Base-by-base conservation (phyloP, 2,888 invertebrate genomes). In the Folsomia manolachei region DNA sequence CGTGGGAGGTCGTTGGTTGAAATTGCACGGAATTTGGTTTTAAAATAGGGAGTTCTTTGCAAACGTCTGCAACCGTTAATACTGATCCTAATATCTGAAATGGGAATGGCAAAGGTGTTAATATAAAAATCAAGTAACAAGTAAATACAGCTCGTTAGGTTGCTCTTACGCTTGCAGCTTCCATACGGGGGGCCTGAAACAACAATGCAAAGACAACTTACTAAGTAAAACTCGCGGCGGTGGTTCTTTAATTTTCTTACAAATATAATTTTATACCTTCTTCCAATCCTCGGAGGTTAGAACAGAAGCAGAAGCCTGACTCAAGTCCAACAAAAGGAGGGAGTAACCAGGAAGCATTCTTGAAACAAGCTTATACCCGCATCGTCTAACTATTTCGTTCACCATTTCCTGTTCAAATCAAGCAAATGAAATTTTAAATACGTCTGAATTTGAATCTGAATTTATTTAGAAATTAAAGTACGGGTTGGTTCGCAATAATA, bases 341-440 rank as follows among this genome's bases (percentile, higher is more conserved):
- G 95, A 92, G 81, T 93, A 92, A 0, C 97, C 97, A 56, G 95
- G 94, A 62, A 97, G 86, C 77, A 94, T 90, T 39, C 94, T 85
- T 60, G 95, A 94, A 77, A 96, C 88, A 83, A 95, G 91, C 69
- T 91, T 87, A 18, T 95, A 91, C 25, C 95, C 94, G 81, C 94
- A 87, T 82, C 91, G 88, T 80, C 90, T 90, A 19, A 95, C 85
- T 68, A 93, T 88, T 2, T 88, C 89, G 84, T 92, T 93, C 63
- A 92, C 89, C 64, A 91, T 88, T 74, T 91, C 90, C 83, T 93
- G 88, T 75, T 82, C 78, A 72, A 65, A 74, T 39, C n/a, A n/a
- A n/a, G n/a, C n/a, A n/a, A n/a, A n/a, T n/a, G n/a, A n/a, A n/a
- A n/a, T n/a, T n/a, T n/a, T n/a, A n/a, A n/a, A n/a, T n/a, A n/a